A percentile compares a stretch with the other conserved stretches of the same genome.
Evolutionary conservation across 1,140 invertebrate species (phyloP).

Genomic region (Campoletis sonorensis): DNA sequence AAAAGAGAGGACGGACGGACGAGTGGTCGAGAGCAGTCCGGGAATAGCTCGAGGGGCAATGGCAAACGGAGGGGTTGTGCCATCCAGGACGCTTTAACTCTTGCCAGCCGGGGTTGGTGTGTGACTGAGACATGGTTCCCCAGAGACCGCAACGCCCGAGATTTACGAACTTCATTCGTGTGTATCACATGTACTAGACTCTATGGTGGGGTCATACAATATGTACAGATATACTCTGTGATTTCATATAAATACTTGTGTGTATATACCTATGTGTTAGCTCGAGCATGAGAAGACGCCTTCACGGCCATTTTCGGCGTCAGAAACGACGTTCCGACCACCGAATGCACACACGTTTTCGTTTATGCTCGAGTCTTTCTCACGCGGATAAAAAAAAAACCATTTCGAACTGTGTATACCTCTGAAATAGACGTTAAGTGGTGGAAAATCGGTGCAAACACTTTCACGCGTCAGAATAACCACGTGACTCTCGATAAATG

Average conservation of each 20-base stretch:
- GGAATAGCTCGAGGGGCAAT: neutral
- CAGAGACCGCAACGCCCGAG: constrained; percentile 64
- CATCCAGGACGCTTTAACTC: constrained; percentile 64
- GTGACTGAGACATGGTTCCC: constrained; percentile 73
- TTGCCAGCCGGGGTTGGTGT: constrained; percentile 63
- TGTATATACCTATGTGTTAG: neutral
- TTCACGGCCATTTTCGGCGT: neutral
- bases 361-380: constrained; percentile 13
- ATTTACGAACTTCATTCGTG: constrained; percentile 67
- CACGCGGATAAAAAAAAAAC: neutral
- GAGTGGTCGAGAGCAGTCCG: constrained; percentile 22
- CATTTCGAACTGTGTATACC: constrained; percentile 12
- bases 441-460: constrained; percentile 12
- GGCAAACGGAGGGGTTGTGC: constrained; percentile 29
- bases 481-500: neutral
- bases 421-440: constrained; percentile 15
- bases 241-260: neutral
- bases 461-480: neutral
- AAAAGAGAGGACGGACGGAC: neutral
- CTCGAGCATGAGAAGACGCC: neutral
- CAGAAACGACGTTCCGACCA: constrained; percentile 18
- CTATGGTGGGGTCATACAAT: neutral
- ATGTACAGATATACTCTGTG: neutral
- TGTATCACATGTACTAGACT: constrained; percentile 49
- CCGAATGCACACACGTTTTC: constrained; percentile 27